Percentiles rank a stretch among this genome's conserved stretches.
Conservation (phyloP, 2,797 vertebrate genomes). For the Pristis pectinata region DNA sequence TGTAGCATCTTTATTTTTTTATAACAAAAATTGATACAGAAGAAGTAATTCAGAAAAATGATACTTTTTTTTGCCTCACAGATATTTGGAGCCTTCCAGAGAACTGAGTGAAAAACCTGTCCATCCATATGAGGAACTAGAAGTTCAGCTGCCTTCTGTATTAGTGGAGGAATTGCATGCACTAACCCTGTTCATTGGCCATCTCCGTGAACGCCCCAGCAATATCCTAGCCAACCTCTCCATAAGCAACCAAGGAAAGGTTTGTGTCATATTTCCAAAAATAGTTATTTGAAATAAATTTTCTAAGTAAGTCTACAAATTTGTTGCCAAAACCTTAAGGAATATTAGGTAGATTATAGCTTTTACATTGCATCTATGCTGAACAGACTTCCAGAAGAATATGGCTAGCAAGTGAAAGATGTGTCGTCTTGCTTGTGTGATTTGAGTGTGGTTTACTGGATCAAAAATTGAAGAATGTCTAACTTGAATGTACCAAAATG, state of each 20-base stretch:
- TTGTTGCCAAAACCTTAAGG: background rate
- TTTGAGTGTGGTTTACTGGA: background rate
- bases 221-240: constrained; percentile 68
- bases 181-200: constrained; percentile 71
- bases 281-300: background rate
- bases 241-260: constrained; percentile 82
- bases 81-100: constrained; percentile 59
- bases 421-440: no score
- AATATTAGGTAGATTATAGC: background rate
- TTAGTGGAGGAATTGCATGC: constrained; percentile 81
- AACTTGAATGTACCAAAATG: background rate
- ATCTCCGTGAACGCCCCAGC: constrained; percentile 70
- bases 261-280: constrained; percentile 48
- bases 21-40: background rate
- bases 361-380: background rate
- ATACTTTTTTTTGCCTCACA: constrained; percentile 39
- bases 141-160: constrained; percentile 71
- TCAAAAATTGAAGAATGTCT: no score
- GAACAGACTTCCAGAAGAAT: background rate
- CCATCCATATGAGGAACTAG: constrained; percentile 71
- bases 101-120: constrained; percentile 46
- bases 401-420: background rate
- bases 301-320: background rate
- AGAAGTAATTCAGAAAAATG: background rate
- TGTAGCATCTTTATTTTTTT: background rate